Evolutionary conservation across 2,113 vertebrate species (phyloP).

Genomic region (Phrynocephalus versicolor): DNA sequence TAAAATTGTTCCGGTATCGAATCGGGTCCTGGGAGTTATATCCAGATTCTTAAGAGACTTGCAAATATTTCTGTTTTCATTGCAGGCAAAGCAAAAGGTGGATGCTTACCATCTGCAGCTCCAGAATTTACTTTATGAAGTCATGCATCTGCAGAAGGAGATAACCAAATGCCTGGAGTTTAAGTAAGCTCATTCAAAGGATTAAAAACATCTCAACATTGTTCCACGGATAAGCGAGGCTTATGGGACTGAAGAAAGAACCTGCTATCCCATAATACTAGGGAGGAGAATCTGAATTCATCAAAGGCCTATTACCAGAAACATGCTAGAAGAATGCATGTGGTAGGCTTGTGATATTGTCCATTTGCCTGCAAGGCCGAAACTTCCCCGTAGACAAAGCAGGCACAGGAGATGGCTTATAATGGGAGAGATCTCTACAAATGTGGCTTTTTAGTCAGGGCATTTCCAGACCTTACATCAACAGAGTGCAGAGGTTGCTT

Average conservation of each 20-base stretch:
- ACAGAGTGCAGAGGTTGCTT: too few relatives aligned
- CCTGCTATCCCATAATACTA: fast-evolving
- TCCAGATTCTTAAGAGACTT: too few relatives aligned
- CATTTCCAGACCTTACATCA: too few relatives aligned
- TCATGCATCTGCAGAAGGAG: slow-evolving; percentile 98
- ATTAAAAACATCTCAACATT: not conserved
- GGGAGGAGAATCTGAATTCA: not conserved
- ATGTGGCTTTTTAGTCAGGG: too few relatives aligned
- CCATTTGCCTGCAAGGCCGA: not conserved
- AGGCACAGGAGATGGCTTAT: too few relatives aligned
- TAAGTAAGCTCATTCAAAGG: slow-evolving; percentile 81
- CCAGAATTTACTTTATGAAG: slow-evolving; percentile 97
- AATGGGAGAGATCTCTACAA: too few relatives aligned
- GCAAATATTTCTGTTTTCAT: not conserved
- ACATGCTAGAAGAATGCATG: not conserved
- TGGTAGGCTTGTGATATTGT: not conserved
- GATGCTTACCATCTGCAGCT: slow-evolving; percentile 95
- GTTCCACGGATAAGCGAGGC: not conserved
- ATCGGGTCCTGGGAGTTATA: too few relatives aligned
- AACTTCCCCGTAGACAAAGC: not conserved
- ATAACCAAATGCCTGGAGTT: slow-evolving; percentile 98
- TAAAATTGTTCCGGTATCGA: too few relatives aligned
- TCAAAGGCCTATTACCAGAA: not conserved
- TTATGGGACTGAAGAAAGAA: not conserved
- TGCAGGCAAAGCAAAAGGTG: slow-evolving; percentile 90